Evolutionary conservation across 2,888 invertebrate species (phyloP).

Genomic region (Nemurella pictetii): DNA sequence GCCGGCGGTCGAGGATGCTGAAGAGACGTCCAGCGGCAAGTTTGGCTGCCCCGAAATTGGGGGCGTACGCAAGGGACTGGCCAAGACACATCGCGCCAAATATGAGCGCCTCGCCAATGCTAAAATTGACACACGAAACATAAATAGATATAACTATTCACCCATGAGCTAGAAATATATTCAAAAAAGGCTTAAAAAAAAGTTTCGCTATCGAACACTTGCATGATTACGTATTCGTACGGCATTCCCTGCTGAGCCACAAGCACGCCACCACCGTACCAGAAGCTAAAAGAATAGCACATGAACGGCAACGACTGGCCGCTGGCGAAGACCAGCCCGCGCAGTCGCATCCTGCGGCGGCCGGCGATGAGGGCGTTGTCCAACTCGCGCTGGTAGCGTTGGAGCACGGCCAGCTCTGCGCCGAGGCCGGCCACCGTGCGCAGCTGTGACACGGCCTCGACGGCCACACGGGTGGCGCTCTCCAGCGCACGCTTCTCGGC

Average conservation of each 20-base stretch:
- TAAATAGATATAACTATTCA: no score
- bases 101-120: constrained; percentile 74
- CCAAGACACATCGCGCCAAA: constrained; percentile 81
- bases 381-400: constrained; percentile 62
- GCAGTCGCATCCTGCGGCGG: constrained; percentile 60
- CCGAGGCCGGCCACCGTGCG: constrained; percentile 70
- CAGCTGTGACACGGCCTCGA: constrained; percentile 73
- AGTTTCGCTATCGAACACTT: constrained; percentile 46
- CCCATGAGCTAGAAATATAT: no score
- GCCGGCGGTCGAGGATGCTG: constrained; percentile 62
- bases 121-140: no score
- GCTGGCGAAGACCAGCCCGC: constrained; percentile 70
- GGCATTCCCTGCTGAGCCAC: constrained; percentile 63
- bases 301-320: constrained; percentile 72
- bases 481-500: constrained; percentile 66
- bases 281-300: constrained; percentile 70
- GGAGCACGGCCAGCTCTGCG: constrained; percentile 63
- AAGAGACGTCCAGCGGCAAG: constrained; percentile 71
- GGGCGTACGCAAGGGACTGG: constrained; percentile 75
- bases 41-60: constrained; percentile 73
- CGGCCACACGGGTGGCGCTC: constrained; percentile 65
- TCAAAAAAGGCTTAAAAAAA: no score
- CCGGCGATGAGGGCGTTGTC: constrained; percentile 55
- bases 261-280: constrained; percentile 68
- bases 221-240: constrained; percentile 72